Evolutionary conservation across 2,797 vertebrate species (phyloP).

Genomic region (Pseudomugil tenellus): DNA sequence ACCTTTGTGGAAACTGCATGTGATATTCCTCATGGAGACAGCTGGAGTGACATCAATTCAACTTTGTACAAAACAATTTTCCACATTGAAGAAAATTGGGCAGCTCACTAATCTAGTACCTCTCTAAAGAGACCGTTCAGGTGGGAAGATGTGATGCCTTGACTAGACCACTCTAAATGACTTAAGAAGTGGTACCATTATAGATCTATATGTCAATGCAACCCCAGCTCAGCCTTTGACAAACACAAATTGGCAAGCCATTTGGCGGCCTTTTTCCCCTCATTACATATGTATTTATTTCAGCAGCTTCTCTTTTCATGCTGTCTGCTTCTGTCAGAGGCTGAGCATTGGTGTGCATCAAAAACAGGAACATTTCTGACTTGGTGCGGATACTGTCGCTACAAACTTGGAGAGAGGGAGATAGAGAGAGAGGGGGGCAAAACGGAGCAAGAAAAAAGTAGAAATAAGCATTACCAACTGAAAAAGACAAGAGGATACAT

Average conservation of each 20-base stretch:
- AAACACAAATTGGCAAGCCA: constrained; percentile 76
- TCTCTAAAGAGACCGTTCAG: constrained; percentile 24
- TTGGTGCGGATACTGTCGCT: constrained; percentile 60
- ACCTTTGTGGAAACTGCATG: constrained; percentile 50
- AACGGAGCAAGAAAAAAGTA: constrained; percentile 19
- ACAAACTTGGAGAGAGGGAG: constrained; percentile 39
- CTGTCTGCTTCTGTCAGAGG: constrained; percentile 72
- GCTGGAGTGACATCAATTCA: constrained; percentile 53
- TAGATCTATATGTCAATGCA: constrained; percentile 73
- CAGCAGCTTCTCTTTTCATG: constrained; percentile 74
- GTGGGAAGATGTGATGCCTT: constrained; percentile 37
- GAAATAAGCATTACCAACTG: neutral
- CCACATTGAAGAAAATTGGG: constrained; percentile 62
- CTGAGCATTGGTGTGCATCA: constrained; percentile 73
- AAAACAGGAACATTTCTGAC: constrained; percentile 72
- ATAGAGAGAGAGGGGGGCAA: neutral
- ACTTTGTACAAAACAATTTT: constrained; percentile 65
- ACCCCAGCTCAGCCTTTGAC: constrained; percentile 66
- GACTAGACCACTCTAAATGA: constrained; percentile 54
- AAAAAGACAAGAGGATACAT: constrained; percentile 11
- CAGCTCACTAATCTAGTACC: constrained; percentile 53
- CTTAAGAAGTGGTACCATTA: constrained; percentile 69
- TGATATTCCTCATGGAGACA: constrained; percentile 61
- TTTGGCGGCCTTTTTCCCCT: constrained; percentile 61
- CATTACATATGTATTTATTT: constrained; percentile 80